Percentiles rank a stretch among this genome's conserved stretches.
Evolutionary conservation across 2,113 vertebrate genomes (phyloP).

Genomic region (Notarius quadriscutis): DNA sequence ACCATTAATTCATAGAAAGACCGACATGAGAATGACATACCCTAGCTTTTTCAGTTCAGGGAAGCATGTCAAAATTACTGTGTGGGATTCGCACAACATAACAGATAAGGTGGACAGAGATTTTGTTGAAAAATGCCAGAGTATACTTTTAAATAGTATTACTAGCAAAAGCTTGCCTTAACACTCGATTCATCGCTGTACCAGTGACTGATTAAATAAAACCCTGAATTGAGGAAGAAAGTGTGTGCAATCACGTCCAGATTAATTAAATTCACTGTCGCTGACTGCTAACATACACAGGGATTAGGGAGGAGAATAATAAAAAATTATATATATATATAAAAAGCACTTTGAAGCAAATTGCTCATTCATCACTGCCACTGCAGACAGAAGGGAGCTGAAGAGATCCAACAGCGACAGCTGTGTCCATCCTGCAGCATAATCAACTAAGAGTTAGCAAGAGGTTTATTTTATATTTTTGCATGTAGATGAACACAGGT

Average conservation of each 20-base stretch:
- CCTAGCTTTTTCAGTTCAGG: not conserved
- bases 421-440: too few species aligned
- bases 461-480: not conserved
- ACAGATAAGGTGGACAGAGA: not conserved
- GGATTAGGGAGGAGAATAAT: not conserved
- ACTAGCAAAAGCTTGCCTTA: not conserved
- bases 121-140: not conserved
- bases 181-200: not conserved
- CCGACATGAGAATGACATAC: too few species aligned
- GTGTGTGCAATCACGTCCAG: not conserved
- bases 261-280: constrained; percentile 12
- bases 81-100: not conserved
- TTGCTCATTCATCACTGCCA: not conserved
- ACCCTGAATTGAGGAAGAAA: not conserved
- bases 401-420: not conserved
- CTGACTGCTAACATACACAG: not conserved
- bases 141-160: not conserved
- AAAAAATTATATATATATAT: too few species aligned
- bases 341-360: too few species aligned
- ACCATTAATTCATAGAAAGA: not conserved
- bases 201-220: constrained; percentile 15
- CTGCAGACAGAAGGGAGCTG: not conserved
- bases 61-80: not conserved
- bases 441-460: not conserved
- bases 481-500: not conserved